phyloP scores from a whole-genome alignment of 2,888 invertebrate species.

The Neoitamus cyanurus region DNA sequence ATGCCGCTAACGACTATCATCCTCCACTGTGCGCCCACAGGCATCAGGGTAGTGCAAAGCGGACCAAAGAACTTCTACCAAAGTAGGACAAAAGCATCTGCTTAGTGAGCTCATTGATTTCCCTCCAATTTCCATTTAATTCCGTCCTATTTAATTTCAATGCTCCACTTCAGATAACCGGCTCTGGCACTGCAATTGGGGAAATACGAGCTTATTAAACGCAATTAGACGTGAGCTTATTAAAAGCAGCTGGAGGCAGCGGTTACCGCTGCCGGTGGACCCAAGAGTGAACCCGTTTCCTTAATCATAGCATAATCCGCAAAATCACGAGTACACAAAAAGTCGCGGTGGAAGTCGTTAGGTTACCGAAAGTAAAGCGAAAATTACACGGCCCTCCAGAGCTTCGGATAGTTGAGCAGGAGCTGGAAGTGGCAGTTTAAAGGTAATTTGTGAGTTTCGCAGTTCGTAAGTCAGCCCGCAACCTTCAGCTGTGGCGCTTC shows the following conservation, averaged over 20 bases:
- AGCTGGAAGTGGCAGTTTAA: neutral
- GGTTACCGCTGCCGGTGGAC: neutral
- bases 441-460: neutral
- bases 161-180: neutral
- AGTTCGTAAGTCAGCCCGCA: neutral
- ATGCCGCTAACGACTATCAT: neutral
- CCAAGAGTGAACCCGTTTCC: neutral
- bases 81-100: neutral
- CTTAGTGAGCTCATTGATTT: neutral
- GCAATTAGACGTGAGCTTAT: slow-evolving; percentile 2
- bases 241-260: neutral
- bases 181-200: neutral
- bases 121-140: slow-evolving; percentile 10
- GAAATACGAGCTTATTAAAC: slow-evolving; percentile 6
- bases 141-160: slow-evolving; percentile 2
- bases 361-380: slow-evolving; percentile 15
- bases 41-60: neutral
- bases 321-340: neutral
- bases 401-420: neutral
- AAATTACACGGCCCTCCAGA: neutral
- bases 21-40: neutral
- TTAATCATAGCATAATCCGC: no score
- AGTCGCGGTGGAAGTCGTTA: slow-evolving; percentile 13
- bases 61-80: neutral
- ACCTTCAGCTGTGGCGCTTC: neutral